These are phyloP conservation scores for Glaucopsyche alexis DNA, from an alignment of 2,888 invertebrate genomes.

Conservation along the genomic window DNA sequence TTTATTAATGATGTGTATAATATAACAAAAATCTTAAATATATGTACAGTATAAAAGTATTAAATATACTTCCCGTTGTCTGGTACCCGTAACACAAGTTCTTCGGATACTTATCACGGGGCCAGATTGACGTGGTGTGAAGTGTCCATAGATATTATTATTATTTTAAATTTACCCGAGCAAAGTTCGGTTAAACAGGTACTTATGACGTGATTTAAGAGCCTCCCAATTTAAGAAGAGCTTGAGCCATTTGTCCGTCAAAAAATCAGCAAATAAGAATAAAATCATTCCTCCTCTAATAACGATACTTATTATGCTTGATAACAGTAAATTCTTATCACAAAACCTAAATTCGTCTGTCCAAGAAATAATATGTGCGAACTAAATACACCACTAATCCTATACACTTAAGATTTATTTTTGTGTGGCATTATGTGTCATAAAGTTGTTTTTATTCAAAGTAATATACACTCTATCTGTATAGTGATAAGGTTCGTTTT, in stretches of 20 bases:
- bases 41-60: too few relatives aligned
- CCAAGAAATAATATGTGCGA: conserved; percentile 46
- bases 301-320: conserved; percentile 34
- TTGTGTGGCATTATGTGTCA: not conserved
- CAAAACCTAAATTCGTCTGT: conserved; percentile 49
- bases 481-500: conserved; percentile 33
- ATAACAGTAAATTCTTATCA: conserved; percentile 50
- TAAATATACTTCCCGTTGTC: too few relatives aligned
- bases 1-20: too few relatives aligned
- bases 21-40: too few relatives aligned
- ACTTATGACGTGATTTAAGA: too few relatives aligned
- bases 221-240: not conserved
- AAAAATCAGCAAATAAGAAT: conserved; percentile 3
- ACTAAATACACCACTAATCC: conserved; percentile 35
- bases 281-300: conserved; percentile 2
- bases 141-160: too few relatives aligned
- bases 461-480: conserved; percentile 33
- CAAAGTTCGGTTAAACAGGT: too few relatives aligned
- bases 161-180: too few relatives aligned
- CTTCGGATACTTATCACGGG: too few relatives aligned
- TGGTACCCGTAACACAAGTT: too few relatives aligned
- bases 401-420: not conserved
- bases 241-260: not conserved
- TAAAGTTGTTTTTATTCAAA: conserved; percentile 12
- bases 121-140: too few relatives aligned